Conservation (phyloP, 2,797 vertebrate species). For the Eospalax fontanierii region DNA sequence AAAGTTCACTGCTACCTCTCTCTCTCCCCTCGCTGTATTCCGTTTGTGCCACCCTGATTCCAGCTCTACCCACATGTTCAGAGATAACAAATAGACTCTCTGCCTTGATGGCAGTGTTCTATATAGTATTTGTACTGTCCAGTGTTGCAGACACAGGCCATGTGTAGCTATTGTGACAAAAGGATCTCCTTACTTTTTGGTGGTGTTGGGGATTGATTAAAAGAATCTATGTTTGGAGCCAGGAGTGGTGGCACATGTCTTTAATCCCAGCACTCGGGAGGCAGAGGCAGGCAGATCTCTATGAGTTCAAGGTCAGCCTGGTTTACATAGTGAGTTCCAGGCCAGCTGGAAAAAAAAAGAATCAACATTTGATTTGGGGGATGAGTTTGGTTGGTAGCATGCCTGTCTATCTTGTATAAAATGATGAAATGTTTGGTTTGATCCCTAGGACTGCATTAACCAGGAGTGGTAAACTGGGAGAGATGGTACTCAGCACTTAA, state of each 20-base stretch:
- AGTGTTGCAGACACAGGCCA: neutral
- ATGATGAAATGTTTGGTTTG: neutral
- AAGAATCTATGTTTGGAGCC: neutral
- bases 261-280: no score
- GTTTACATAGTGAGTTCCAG: no score
- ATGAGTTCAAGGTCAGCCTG: no score
- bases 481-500: no score
- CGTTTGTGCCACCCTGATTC: neutral
- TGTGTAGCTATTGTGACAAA: neutral
- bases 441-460: neutral
- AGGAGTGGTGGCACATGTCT: no score
- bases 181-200: neutral
- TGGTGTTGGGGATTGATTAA: neutral
- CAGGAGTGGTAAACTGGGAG: neutral
- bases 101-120: rapidly evolving
- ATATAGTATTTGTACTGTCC: neutral
- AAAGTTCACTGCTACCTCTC: neutral
- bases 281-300: no score
- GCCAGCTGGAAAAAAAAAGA: neutral
- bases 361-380: no score
- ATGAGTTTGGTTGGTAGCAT: neutral
- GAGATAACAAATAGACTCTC: neutral
- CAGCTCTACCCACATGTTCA: neutral
- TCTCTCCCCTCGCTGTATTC: neutral
- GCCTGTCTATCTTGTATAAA: neutral